Evolutionary conservation across 2,888 invertebrate genomes (phyloP).

Genomic region (Mamestra brassicae): DNA sequence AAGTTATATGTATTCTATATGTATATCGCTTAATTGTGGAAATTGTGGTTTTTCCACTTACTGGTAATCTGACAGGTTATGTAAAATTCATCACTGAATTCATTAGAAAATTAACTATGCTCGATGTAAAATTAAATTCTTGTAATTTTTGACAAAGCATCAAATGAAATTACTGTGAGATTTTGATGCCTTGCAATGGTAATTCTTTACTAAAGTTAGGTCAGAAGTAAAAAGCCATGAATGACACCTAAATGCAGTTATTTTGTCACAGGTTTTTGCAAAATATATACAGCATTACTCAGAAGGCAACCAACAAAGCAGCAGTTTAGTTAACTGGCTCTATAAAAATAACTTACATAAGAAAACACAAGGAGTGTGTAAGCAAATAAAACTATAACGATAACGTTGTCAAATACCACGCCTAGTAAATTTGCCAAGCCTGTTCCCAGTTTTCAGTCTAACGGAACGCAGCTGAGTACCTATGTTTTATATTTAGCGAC

Average conservation of each 20-base stretch:
- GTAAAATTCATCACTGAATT: constrained; percentile 7
- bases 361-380: not conserved
- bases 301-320: not conserved
- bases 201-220: not conserved
- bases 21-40: not conserved
- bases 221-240: no score
- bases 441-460: not conserved
- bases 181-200: not conserved
- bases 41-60: constrained; percentile 27
- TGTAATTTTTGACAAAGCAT: not conserved
- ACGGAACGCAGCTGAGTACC: not conserved
- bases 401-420: constrained; percentile 7
- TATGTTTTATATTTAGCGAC: no score
- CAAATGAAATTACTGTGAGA: not conserved
- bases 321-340: not conserved
- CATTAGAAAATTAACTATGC: constrained; percentile 7
- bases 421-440: not conserved
- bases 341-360: constrained; percentile 3
- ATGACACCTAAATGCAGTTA: no score
- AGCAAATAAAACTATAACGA: not conserved
- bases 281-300: constrained; percentile 6
- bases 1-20: constrained; percentile 2
- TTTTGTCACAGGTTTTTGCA: not conserved
- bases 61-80: no score
- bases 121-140: not conserved